phyloP scores from a whole-genome alignment of 2,888 invertebrate genomes.

The Antheraea assamensis region DNA sequence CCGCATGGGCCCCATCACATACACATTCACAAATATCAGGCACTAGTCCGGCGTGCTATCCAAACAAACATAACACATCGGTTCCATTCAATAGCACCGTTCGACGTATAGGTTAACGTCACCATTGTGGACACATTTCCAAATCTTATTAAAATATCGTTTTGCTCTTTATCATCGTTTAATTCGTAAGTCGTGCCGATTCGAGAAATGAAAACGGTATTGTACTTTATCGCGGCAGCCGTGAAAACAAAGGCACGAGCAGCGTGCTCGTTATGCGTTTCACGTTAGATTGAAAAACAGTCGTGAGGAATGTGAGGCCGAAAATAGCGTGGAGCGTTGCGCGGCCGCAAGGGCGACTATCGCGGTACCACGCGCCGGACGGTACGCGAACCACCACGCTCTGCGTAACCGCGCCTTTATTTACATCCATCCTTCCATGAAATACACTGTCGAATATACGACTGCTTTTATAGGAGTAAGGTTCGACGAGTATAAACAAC shows the following conservation, averaged over 20 bases:
- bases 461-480: conserved; percentile 61
- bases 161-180: conserved; percentile 41
- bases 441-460: conserved; percentile 54
- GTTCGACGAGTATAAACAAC: conserved; percentile 53
- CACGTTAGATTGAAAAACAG: conserved; percentile 81
- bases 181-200: conserved; percentile 41
- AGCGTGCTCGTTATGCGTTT: conserved; percentile 75
- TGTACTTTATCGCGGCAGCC: conserved; percentile 48
- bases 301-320: conserved; percentile 78
- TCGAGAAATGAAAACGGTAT: conserved; percentile 43
- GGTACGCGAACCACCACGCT: conserved; percentile 37
- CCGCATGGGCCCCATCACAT: conserved; percentile 71
- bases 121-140: conserved; percentile 37
- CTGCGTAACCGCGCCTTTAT: conserved; percentile 65
- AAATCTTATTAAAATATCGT: conserved; percentile 34
- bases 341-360: conserved; percentile 77
- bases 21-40: conserved; percentile 50
- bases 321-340: conserved; percentile 80
- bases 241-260: conserved; percentile 72
- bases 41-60: conserved; percentile 60
- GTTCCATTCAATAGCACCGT: conserved; percentile 53
- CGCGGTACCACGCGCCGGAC: conserved; percentile 53
- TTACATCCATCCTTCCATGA: conserved; percentile 70
- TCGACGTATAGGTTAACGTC: conserved; percentile 50
- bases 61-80: conserved; percentile 49